Evolutionary conservation across 1,140 invertebrate genomes (phyloP), one percentile per base, ranked within the genome.

Genomic region (Drosophila sechellia): DNA sequence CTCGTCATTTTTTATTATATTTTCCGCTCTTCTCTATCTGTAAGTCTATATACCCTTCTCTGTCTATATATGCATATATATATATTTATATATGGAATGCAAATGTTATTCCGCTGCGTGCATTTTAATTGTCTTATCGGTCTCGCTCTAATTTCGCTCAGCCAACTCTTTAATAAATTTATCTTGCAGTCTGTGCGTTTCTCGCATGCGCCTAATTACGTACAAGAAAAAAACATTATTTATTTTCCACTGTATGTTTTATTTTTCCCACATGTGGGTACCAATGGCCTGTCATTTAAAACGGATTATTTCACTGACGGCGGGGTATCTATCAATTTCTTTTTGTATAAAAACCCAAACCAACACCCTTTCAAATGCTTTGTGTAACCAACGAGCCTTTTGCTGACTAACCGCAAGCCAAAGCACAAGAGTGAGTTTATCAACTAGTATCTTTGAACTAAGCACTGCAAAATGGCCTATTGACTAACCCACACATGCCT

Each of bases 131-230:
- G 66, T 79, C 53, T 53, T 56, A 50, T 57, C 61, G 61, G 61
- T 48, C 71, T 69, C 56, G 59, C 50, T 61, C 60, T 59, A 50
- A 53, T 42, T 34, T 31, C 40, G 34, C 49, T 58, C 48, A 46
- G 10, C 17, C 27, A 54, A 60, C 60, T 75, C 69, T 58, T 34
- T 20, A 37, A 48, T 42, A 31, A 39, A 13, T 43, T 63, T 66
- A 42, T 78, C 56, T 64, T 34, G 20, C 53, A 65, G 49, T 68
- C 55, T 77, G 60, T 68, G 65, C 66, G 63, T 83, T 72, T 59
- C 53, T 87, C 57, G 83, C 83, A 87, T 87, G 83, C 61, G 84
- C 84, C 76, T 89, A 79, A 87, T 89, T 89, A 83, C 57, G 52
- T 65, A 50, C 64, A 68, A 50, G 45, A 75, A 43, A 49, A 57